Evolutionary conservation across 2,888 invertebrate species (phyloP), one percentile per base, ranked within the genome.

Genomic region (Pammene aurita): DNA sequence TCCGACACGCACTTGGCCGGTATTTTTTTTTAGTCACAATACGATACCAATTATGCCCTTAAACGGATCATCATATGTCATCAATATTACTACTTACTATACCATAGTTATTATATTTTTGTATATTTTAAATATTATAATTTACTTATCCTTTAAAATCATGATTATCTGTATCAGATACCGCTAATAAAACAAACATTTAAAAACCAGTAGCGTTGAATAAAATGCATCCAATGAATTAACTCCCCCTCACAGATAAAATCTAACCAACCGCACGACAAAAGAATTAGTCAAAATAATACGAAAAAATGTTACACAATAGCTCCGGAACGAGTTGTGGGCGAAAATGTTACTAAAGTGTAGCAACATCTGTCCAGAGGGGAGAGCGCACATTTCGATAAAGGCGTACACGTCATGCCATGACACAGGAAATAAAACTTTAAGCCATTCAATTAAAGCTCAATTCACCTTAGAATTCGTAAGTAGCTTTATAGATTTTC

Each of bases 261-360:
- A 86, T 84, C 87, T 87, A 90, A 91, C 91, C 91, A 89, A 91
- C 91, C 91, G 83, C 90, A 90, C 81, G 84, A 88, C 89, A 89
- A 92, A 90, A 83, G 90, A 90, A 91, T 90, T 91, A 89, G 89
- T 86, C 85, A 83, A 89, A 90, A 90, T 88, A 89, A 90, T 87
- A 88, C 82, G 83, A 86, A 88, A n/a, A 87, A 84, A 82, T 78
- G 80, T 84, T 84, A 82, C 84, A 92, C 90, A 91, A 92, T 91
- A 82, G 85, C 87, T 83, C 84, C 79, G 78, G 82, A 89, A 84
- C 84, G 83, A 83, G 85, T 86, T 86, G 90, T 90, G 87, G 90
- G 90, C 86, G 90, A 92, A 91, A 88, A 90, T 91, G 91, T 90
- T 90, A 88, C 89, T 86, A 91, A 89, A 90, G 85, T 91, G 91